phyloP scores from a whole-genome alignment of 2,888 invertebrate species.

The Phengaris arion region DNA sequence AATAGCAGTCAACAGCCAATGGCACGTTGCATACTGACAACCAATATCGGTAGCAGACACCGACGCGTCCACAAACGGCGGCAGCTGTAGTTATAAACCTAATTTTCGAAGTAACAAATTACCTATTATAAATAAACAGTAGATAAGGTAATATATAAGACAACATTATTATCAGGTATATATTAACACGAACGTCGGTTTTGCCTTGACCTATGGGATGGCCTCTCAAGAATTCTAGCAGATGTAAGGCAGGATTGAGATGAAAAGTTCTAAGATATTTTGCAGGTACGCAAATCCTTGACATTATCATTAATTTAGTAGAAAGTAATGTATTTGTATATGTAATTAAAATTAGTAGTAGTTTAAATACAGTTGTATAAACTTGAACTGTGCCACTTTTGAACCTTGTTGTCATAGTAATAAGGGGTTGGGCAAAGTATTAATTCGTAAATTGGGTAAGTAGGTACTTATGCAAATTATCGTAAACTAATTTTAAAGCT shows the following conservation, averaged over 20 bases:
- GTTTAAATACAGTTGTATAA: too few relatives aligned
- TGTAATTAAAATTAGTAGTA: too few relatives aligned
- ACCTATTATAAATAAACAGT: not conserved
- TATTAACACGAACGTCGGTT: not conserved
- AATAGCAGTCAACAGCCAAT: too few relatives aligned
- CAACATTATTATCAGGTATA: not conserved
- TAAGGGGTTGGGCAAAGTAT: too few relatives aligned
- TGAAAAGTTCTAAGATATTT: not conserved
- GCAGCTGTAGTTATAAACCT: too few relatives aligned
- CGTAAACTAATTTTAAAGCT: not conserved
- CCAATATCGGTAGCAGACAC: too few relatives aligned
- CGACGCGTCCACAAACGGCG: too few relatives aligned
- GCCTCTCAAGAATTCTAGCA: slow-evolving; percentile 4
- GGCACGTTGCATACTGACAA: too few relatives aligned
- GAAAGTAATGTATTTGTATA: not conserved
- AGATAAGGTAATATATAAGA: not conserved
- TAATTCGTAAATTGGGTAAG: not conserved
- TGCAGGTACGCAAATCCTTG: not conserved
- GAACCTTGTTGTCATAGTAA: not conserved
- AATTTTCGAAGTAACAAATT: not conserved
- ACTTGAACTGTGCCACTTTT: not conserved
- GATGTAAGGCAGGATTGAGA: not conserved
- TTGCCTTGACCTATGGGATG: slow-evolving; percentile 17
- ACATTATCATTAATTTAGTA: not conserved
- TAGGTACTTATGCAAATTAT: not conserved